Conservation (phyloP, 2,113 vertebrate genomes). For the Phoenicopterus ruber region DNA sequence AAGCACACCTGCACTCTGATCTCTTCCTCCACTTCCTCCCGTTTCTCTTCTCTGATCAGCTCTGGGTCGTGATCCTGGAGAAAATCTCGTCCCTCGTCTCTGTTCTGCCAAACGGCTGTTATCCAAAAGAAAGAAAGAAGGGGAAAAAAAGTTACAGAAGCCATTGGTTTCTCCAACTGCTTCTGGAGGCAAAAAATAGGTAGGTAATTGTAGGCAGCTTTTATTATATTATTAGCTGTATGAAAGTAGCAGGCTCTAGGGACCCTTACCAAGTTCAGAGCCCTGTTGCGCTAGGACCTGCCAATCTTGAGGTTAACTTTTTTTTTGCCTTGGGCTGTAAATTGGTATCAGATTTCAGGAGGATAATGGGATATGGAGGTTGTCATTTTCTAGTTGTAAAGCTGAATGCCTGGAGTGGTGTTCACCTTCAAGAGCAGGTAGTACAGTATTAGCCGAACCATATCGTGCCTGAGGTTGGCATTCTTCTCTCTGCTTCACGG, state of each 20-base stretch:
- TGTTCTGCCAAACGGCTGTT: slow-evolving; percentile 79
- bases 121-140: slow-evolving; percentile 9
- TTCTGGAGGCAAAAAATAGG: not conserved
- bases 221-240: not conserved
- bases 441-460: fast-evolving
- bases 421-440: not conserved
- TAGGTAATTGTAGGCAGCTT: not conserved
- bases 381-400: not conserved
- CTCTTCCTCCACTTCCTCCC: slow-evolving; percentile 81
- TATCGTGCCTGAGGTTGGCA: fast-evolving
- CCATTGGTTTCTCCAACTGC: not conserved
- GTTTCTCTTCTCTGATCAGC: slow-evolving; percentile 78
- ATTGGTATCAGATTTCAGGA: not conserved
- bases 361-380: not conserved
- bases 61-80: slow-evolving; percentile 76
- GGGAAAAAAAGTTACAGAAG: not conserved
- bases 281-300: not conserved
- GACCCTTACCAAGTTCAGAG: not conserved
- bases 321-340: not conserved
- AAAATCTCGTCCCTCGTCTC: slow-evolving; percentile 76
- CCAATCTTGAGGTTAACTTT: not conserved
- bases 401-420: not conserved
- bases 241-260: not conserved
- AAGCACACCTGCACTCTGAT: slow-evolving; percentile 81
- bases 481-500: not conserved